Base-by-base conservation (phyloP, 1,140 invertebrate species). In the Aphelinus certus region DNA sequence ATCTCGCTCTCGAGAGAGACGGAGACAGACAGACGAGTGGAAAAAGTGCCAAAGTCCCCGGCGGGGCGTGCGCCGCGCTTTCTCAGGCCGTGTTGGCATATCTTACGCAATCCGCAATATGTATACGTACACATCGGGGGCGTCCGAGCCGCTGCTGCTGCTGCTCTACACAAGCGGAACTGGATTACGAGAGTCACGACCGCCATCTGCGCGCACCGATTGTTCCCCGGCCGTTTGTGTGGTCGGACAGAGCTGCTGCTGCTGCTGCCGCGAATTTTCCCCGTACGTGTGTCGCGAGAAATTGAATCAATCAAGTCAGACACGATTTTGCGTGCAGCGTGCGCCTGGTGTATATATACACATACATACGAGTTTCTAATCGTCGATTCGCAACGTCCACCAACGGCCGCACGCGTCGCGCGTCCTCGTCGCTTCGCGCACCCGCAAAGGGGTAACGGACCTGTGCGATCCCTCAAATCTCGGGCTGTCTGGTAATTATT, bases 121-220 rank as follows among this genome's bases (percentile, higher is more conserved):
- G 26, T 26, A 26, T 26, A 26, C 26, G 26, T 26, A 26, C 4
- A 53, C 51, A 53, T 4, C 51, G 9, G 9, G 4, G 51, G 4
- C 9, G 4, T 4, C 26, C 26, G 26, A 26, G 26, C 26, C 26
- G 26, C 26, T 26, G 26, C 26, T 26, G 26, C 26, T 26, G 26
- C 26, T 26, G 26, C 46, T 9, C 49, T n/a, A 65, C 43, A 42
- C 42, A 55, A 64, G 55, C 53, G 53, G 62, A 72, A 72, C 62
- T 71, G 58, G 69, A 71, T 64, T 73, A 72, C 71, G 49, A 72
- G 69, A 63, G 63, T 65, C 71, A 66, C 62, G 62, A 66, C 42
- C 10, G 9, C 43, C 51, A 9, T 48, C 62, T 48, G 62, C n/a
- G 56, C 55, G 9, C 26, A 7, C 45, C 26, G 47, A 63, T 63